Base-by-base conservation (phyloP, 2,888 invertebrate genomes). In the Chloroclysta siterata region DNA sequence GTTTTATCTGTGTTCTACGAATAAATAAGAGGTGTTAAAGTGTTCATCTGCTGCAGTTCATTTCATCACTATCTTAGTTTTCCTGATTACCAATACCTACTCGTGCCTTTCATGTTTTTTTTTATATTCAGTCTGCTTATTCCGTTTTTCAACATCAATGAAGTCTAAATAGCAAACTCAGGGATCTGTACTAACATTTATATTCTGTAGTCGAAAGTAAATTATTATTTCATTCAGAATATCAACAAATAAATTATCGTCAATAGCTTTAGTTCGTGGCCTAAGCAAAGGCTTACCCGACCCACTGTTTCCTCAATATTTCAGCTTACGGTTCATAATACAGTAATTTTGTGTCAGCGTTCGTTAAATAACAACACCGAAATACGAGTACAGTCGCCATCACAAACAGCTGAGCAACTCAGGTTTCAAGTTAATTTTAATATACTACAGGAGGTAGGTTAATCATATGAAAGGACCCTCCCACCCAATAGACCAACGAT, bases 261-360 rank as follows among this genome's bases (percentile, higher is more conserved):
- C 65, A 46, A 61, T 61, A 51, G 57, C 53, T 65, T 8, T 65
- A 65, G 65, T 60, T 65, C 53, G 46, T 65, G 60, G 33, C 53
- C 65, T 61, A 61, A 61, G 60, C 60, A 65, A 60, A 60, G 57
- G 65, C 65, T 65, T 58, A 61, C 65, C 50, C 60, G 22, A 54
- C 56, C 65, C 57, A 50, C 53, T 51, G 60, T 65, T 60, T 61
- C 65, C 65, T 65, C 65, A 65, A 65, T 65, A 65, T 65, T 65
- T 65, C 57, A 65, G 65, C 60, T 65, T 62, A 60, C 65, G 56
- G 66, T 66, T 58, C 63, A 66, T 66, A 66, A 63, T 63, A 66
- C 51, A 63, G 66, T 66, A 63, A 66, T 66, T 60, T 58, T 63
- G 63, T 63, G 60, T 63, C 66, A 66, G 66, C 66, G 57, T 63